Evolutionary conservation across 2,888 invertebrate species (phyloP).

Genomic region (Dasysyrphus tricinctus): DNA sequence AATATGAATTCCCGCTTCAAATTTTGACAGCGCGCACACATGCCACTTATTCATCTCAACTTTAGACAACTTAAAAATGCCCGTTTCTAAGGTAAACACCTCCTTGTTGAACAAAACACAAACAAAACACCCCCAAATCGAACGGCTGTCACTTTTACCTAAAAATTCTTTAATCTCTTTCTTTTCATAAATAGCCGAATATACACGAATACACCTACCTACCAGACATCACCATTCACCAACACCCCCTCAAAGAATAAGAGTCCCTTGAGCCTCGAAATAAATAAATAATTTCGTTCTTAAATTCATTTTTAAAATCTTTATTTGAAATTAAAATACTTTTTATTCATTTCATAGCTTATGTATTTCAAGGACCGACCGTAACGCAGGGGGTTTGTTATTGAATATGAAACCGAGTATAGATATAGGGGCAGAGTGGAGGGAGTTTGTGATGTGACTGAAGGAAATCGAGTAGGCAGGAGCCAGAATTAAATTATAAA

Average conservation of each 20-base stretch:
- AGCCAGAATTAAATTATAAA: constrained; percentile 61
- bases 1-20: not conserved
- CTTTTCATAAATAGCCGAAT: not conserved
- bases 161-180: constrained; percentile 21
- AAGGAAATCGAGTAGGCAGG: not conserved
- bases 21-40: constrained; percentile 36
- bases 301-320: constrained; percentile 40
- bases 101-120: not conserved
- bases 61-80: constrained; percentile 32
- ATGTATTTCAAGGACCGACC: constrained; percentile 70
- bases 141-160: constrained; percentile 27
- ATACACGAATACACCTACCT: not conserved
- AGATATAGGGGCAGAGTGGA: not conserved
- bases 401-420: not conserved
- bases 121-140: constrained; percentile 7
- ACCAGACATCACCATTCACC: not conserved
- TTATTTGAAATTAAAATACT: constrained; percentile 70
- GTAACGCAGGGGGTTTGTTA: constrained; percentile 14
- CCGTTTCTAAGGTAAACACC: constrained; percentile 24
- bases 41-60: constrained; percentile 26
- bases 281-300: constrained; percentile 23
- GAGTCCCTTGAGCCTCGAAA: not conserved
- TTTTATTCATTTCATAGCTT: constrained; percentile 73
- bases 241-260: not conserved
- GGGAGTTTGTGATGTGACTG: not conserved